phyloP scores from a whole-genome alignment of 1,140 invertebrate species.

The Orchestia grillus region DNA sequence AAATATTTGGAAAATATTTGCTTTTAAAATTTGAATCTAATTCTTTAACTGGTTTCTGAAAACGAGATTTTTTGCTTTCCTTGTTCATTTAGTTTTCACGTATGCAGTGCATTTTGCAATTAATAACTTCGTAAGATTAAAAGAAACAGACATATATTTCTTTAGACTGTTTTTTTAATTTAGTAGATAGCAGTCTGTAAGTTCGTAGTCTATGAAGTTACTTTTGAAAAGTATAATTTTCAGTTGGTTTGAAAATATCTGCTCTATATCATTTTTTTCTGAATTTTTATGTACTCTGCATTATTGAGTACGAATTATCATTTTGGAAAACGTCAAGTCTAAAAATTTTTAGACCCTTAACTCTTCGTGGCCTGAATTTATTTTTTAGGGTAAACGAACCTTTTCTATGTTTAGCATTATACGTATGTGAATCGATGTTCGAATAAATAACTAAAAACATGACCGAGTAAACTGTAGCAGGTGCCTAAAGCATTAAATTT shows the following conservation, averaged over 20 bases:
- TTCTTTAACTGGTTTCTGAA: background rate
- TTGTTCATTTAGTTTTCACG: background rate
- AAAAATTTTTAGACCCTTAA: background rate
- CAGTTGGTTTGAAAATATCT: background rate
- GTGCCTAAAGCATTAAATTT: too few species aligned
- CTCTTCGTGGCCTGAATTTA: too few species aligned
- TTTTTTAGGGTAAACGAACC: too few species aligned
- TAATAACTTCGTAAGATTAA: background rate
- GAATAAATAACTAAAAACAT: too few species aligned
- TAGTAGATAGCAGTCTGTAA: background rate
- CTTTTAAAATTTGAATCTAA: background rate
- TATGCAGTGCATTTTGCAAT: background rate
- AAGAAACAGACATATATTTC: background rate
- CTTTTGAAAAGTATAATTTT: background rate
- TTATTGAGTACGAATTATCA: background rate
- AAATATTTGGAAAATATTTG: background rate
- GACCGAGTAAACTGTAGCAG: too few species aligned
- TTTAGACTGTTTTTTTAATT: background rate
- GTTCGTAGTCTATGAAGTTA: background rate
- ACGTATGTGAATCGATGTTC: too few species aligned
- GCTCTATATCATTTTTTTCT: background rate
- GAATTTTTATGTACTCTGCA: background rate
- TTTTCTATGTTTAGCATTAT: too few species aligned
- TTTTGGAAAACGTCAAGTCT: background rate
- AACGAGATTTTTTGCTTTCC: background rate